Evolutionary conservation across 1,140 invertebrate genomes (phyloP).

Genomic region (Philotrypesis tridentata): DNA sequence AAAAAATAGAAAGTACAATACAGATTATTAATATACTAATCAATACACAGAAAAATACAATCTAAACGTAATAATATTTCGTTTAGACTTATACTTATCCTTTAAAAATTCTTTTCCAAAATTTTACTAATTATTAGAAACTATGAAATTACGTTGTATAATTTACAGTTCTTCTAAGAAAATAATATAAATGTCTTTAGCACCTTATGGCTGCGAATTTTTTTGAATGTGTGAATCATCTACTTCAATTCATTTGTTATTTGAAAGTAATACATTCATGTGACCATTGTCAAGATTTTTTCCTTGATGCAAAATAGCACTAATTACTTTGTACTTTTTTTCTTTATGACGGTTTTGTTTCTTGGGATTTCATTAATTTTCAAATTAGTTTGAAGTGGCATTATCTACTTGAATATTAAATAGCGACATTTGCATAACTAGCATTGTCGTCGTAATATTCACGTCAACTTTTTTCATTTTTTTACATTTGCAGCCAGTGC

Average conservation of each 20-base stretch:
- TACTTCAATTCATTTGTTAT: constrained; percentile 4
- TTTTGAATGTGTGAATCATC: not conserved
- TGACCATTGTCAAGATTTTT: not conserved
- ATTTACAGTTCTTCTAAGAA: no score
- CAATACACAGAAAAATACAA: no score
- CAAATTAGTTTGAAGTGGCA: not conserved
- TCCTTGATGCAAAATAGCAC: constrained; percentile 20
- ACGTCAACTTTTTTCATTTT: not conserved
- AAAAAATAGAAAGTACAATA: no score
- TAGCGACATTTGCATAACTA: not conserved
- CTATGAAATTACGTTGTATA: no score
- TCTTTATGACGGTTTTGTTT: not conserved
- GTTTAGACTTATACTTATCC: no score
- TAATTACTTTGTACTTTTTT: not conserved
- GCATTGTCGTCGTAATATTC: not conserved
- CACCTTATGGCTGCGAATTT: not conserved
- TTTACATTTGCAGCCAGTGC: not conserved
- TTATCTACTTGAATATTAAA: no score
- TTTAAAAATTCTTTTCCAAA: no score
- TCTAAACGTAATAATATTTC: no score
- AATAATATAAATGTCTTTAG: constrained; percentile 12
- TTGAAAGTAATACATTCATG: not conserved
- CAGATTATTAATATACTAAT: no score
- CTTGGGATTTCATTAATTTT: constrained; percentile 7
- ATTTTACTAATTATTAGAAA: no score